phyloP scores from a whole-genome alignment of 2,888 invertebrate genomes.

The Sicus ferrugineus region DNA sequence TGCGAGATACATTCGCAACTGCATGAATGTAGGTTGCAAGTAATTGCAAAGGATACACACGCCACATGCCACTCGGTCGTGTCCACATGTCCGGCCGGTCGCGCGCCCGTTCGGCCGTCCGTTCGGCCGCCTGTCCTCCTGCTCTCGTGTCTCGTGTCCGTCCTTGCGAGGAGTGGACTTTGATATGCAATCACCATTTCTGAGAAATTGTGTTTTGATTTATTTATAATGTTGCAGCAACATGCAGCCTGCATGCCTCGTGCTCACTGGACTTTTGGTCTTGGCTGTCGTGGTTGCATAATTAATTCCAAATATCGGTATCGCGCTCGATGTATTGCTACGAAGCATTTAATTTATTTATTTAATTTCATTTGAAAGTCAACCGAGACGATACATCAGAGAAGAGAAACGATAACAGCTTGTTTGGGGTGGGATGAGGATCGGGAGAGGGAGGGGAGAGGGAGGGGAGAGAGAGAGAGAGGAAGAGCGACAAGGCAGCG shows the following conservation, averaged over 20 bases:
- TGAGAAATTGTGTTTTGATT: constrained; percentile 60
- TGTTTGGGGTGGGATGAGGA: not conserved
- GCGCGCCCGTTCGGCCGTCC: not conserved
- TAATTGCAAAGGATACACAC: constrained; percentile 59
- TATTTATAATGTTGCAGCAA: constrained; percentile 60
- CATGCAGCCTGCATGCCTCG: constrained; percentile 46
- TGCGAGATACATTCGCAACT: constrained; percentile 56
- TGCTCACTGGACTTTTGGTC: not conserved
- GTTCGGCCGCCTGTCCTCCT: not conserved
- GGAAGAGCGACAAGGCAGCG: too few species aligned
- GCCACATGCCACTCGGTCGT: constrained; percentile 35
- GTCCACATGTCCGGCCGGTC: constrained; percentile 15
- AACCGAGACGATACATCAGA: not conserved
- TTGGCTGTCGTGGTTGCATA: constrained; percentile 6
- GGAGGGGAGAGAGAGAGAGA: not conserved
- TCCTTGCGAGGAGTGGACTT: constrained; percentile 15
- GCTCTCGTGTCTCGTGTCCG: not conserved
- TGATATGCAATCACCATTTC: constrained; percentile 48
- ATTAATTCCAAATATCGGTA: constrained; percentile 22
- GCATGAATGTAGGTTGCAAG: constrained; percentile 57
- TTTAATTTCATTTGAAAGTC: constrained; percentile 11
- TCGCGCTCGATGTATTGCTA: not conserved
- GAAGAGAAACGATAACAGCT: not conserved
- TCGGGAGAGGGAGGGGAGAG: not conserved
- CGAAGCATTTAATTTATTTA: not conserved